phyloP scores from a whole-genome alignment of 1,140 invertebrate genomes.

The Pararge aegeria region DNA sequence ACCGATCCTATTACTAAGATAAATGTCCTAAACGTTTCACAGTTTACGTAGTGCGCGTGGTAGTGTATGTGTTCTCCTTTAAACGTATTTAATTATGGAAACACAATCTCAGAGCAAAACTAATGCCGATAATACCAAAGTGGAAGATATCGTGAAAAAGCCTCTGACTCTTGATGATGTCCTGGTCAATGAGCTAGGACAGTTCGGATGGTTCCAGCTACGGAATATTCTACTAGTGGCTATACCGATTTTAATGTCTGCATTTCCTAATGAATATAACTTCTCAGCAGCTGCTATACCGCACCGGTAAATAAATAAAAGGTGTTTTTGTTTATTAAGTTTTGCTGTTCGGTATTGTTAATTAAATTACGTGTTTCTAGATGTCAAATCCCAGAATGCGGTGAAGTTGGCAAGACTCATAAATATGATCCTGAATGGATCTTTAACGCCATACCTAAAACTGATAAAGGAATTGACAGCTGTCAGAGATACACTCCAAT shows the following conservation, averaged over 20 bases:
- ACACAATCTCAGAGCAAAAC: not conserved
- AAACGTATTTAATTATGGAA: not conserved
- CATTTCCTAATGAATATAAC: conserved; percentile 56
- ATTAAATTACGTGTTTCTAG: conserved; percentile 29
- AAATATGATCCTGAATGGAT: conserved; percentile 54
- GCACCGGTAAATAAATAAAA: conserved; percentile 39
- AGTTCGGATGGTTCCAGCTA: conserved; percentile 50
- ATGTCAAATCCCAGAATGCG: conserved; percentile 66
- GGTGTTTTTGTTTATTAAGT: too few species aligned
- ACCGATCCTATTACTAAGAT: not conserved
- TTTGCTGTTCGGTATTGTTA: conserved; percentile 49
- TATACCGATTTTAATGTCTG: conserved; percentile 47
- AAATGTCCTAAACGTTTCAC: not conserved
- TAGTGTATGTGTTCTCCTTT: not conserved
- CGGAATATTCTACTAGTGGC: conserved; percentile 37
- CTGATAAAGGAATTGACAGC: conserved; percentile 38
- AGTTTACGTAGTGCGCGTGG: not conserved
- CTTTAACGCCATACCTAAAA: conserved; percentile 49
- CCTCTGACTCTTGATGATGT: conserved; percentile 47
- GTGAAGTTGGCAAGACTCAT: conserved; percentile 36
- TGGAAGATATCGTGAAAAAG: conserved; percentile 4
- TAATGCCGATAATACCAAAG: not conserved
- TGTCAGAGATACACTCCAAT: conserved; percentile 40
- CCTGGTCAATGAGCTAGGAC: conserved; percentile 47
- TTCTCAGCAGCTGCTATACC: conserved; percentile 50